Conservation (phyloP, 2,113 vertebrate species). For the Anolis sagrei region DNA sequence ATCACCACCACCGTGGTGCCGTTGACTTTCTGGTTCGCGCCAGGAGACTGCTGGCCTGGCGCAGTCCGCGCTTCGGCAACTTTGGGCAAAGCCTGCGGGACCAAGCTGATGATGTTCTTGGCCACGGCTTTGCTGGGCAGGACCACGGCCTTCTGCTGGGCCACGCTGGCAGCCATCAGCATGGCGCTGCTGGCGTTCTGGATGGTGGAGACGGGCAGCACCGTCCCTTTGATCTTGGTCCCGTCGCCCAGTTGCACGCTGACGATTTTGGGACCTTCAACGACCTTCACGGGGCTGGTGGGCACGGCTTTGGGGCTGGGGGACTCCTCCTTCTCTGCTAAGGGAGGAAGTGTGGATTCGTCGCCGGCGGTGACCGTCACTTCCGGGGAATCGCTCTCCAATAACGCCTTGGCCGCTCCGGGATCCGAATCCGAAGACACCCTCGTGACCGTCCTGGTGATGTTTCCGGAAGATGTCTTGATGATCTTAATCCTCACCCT, state of each 20-base stretch:
- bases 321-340: conserved; percentile 1
- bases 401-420: not conserved
- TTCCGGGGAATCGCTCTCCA: not conserved
- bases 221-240: conserved; percentile 82
- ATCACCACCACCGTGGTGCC: conserved; percentile 75
- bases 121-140: conserved; percentile 73
- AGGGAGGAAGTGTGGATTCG: rapidly evolving
- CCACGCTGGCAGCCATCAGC: conserved; percentile 84
- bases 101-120: conserved; percentile 79
- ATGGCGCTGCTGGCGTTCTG: conserved; percentile 94
- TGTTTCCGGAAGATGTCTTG: conserved; percentile 86
- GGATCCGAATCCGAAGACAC: conserved; percentile 80
- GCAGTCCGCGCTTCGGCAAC: conserved; percentile 47
- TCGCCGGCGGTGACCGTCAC: rapidly evolving
- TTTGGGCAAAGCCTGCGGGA: conserved; percentile 76
- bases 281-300: conserved; percentile 54
- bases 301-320: conserved; percentile 18
- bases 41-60: conserved; percentile 66
- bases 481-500: conserved; percentile 97
- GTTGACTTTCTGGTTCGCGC: conserved; percentile 78
- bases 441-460: conserved; percentile 87
- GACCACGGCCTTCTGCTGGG: conserved; percentile 81
- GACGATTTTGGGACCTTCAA: conserved; percentile 74
- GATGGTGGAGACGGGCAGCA: conserved; percentile 86
- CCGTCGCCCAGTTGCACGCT: conserved; percentile 75